phyloP scores from a whole-genome alignment of 2,888 invertebrate genomes.

The Scelioninae gen. 1 region DNA sequence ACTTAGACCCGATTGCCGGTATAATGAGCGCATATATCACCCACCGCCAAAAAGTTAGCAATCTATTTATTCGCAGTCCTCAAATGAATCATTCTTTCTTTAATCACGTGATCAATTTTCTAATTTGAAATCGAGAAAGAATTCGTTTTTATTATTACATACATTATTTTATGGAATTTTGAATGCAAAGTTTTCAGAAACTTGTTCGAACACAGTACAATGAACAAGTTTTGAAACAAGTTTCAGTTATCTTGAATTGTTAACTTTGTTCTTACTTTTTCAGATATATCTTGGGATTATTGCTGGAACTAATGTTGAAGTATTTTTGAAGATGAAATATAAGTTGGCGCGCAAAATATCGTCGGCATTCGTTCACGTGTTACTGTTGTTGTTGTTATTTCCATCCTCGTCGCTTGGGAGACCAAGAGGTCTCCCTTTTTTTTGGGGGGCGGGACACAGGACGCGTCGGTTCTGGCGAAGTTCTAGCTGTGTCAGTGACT shows the following conservation, averaged over 20 bases:
- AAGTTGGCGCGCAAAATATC: slow-evolving; percentile 43
- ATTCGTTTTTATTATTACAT: too few relatives aligned
- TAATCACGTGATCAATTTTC: not conserved
- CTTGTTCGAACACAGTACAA: too few relatives aligned
- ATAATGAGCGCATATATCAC: slow-evolving; percentile 23
- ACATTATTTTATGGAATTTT: too few relatives aligned
- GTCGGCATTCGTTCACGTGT: slow-evolving; percentile 76
- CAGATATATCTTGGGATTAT: not conserved
- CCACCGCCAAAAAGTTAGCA: not conserved
- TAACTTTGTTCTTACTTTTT: not conserved
- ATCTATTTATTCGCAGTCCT: not conserved
- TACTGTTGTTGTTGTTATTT: slow-evolving; percentile 79
- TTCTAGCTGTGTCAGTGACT: slow-evolving; percentile 55
- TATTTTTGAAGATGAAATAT: not conserved
- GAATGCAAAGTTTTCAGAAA: too few relatives aligned
- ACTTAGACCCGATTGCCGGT: slow-evolving; percentile 2
- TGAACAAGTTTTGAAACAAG: too few relatives aligned
- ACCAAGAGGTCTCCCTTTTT: slow-evolving; percentile 23
- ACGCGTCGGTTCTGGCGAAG: slow-evolving; percentile 24
- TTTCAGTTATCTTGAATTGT: too few relatives aligned
- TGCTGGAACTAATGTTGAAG: not conserved
- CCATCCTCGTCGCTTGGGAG: slow-evolving; percentile 74
- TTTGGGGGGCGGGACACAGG: slow-evolving; percentile 9
- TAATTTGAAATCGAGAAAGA: too few relatives aligned
- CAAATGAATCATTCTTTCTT: not conserved